These are phyloP conservation scores for Ceratina calcarata DNA, from an alignment of 1,140 invertebrate species.

Conservation along the genomic window DNA sequence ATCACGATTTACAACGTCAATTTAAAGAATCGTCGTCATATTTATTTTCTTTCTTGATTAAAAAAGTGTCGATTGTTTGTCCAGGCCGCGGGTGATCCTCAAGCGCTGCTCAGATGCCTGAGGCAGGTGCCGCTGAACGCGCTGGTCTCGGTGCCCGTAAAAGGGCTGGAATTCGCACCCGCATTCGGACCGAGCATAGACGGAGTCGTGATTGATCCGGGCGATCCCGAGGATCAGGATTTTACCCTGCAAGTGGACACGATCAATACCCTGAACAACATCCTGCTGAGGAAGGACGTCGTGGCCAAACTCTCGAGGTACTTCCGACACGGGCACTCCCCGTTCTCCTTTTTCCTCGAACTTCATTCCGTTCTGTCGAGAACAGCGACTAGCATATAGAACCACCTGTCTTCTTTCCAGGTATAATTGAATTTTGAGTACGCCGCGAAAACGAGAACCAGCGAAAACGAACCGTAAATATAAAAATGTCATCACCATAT, in stretches of 20 bases:
- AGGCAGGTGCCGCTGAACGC: slow-evolving; percentile 88
- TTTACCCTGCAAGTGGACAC: slow-evolving; percentile 80
- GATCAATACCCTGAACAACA: slow-evolving; percentile 88
- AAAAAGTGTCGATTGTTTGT: slow-evolving; percentile 11
- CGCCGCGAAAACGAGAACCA: background rate
- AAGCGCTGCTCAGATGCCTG: slow-evolving; percentile 89
- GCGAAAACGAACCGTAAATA: too few species aligned
- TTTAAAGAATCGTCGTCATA: too few species aligned
- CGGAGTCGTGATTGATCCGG: slow-evolving; percentile 92
- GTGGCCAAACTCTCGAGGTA: slow-evolving; percentile 85
- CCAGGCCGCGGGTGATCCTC: slow-evolving; percentile 72
- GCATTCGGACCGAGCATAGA: slow-evolving; percentile 95
- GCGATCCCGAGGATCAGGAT: slow-evolving; percentile 82
- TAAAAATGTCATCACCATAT: too few species aligned
- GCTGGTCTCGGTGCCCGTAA: slow-evolving; percentile 87
- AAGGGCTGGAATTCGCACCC: slow-evolving; percentile 90
- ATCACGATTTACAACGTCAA: too few species aligned
- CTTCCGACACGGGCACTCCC: background rate
- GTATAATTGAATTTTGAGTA: background rate
- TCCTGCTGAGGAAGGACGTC: slow-evolving; percentile 88
- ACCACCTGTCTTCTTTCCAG: background rate
- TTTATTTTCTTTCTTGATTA: background rate
- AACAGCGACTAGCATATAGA: background rate
- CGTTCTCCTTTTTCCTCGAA: too few species aligned
- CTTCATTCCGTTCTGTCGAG: background rate